These are phyloP conservation scores for Oenanthe melanoleuca DNA, from an alignment of 2,113 vertebrate genomes.

Conservation along the genomic window DNA sequence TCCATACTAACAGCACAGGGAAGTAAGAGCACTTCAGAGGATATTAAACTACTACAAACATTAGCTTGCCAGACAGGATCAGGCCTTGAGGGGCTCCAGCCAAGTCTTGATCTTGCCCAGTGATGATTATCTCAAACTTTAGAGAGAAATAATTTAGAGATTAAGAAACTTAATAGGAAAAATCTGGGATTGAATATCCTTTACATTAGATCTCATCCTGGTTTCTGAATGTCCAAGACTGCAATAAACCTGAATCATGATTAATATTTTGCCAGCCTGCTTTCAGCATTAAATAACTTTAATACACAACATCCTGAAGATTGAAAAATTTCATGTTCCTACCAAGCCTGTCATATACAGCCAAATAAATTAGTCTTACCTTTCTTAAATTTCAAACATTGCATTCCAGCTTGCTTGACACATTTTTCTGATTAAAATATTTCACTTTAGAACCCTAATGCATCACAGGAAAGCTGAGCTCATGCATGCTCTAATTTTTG, in stretches of 20 bases:
- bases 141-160: not conserved
- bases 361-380: not conserved
- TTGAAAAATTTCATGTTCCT: not conserved
- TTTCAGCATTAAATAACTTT: not conserved
- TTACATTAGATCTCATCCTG: not conserved
- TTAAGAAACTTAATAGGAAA: not conserved
- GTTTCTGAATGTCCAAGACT: not conserved
- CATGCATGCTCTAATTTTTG: not conserved
- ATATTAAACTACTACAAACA: not conserved
- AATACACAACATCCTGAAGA: not conserved
- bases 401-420: not conserved
- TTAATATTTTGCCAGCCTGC: not conserved
- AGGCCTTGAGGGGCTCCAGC: not conserved
- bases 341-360: not conserved
- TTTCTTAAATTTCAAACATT: not conserved
- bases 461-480: not conserved
- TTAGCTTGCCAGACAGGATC: not conserved
- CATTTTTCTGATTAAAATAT: not conserved
- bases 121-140: not conserved
- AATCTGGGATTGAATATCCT: not conserved
- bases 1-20: not conserved
- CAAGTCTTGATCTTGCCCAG: not conserved
- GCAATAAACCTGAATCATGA: not conserved
- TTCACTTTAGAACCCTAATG: not conserved
- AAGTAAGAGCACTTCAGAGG: not conserved